Evolutionary conservation across 2,113 vertebrate species (phyloP).

Genomic region (Bubo bubo): DNA sequence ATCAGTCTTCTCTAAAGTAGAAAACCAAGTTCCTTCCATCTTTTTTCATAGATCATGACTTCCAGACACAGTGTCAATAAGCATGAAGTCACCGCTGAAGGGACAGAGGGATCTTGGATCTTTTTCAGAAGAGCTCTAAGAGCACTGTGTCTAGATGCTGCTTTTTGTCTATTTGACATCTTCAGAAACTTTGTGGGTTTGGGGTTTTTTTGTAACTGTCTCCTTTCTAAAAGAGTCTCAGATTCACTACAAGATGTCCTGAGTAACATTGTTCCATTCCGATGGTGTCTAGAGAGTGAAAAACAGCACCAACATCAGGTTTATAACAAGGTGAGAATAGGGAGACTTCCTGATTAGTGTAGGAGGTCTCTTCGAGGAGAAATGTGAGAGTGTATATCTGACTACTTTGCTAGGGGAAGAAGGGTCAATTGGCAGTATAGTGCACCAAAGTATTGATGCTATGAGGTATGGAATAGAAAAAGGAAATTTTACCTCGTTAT

Average conservation of each 20-base stretch:
- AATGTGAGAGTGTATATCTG: neutral
- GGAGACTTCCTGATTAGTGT: neutral
- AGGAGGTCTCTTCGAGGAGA: neutral
- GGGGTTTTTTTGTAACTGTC: neutral
- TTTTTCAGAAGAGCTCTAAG: neutral
- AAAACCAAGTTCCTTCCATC: neutral
- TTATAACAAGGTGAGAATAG: neutral
- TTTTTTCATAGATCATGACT: neutral
- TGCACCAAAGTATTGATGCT: neutral
- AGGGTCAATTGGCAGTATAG: neutral
- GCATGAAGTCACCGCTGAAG: neutral
- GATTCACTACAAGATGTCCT: neutral
- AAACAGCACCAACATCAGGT: neutral
- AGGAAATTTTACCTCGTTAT: neutral
- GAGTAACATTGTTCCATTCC: neutral
- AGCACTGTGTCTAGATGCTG: neutral
- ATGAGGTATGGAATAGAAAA: neutral
- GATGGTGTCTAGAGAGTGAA: neutral
- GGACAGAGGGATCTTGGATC: neutral
- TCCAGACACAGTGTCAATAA: neutral
- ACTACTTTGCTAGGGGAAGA: neutral
- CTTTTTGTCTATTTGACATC: neutral
- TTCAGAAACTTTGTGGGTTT: neutral
- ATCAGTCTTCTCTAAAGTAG: neutral
- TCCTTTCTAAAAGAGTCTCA: neutral